phyloP scores from a whole-genome alignment of 2,888 invertebrate genomes.

The Tachystola acroxantha region DNA sequence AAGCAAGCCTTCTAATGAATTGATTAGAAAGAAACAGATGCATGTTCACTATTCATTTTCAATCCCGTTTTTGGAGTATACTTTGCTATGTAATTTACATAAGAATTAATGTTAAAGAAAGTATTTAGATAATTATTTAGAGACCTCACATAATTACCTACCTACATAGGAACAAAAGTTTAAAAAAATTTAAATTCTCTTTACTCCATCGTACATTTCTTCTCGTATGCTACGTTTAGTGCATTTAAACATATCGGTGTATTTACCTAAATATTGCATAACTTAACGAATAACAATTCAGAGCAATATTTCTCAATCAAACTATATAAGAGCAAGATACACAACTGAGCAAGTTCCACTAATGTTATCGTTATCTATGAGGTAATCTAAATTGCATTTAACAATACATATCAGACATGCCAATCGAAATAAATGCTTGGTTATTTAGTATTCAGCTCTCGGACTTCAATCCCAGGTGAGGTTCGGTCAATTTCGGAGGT shows the following conservation, averaged over 20 bases:
- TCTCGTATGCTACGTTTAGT: no score
- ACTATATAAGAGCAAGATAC: no score
- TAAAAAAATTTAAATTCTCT: no score
- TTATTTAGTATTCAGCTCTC: conserved; percentile 47
- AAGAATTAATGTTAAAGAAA: conserved; percentile 37
- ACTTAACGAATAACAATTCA: no score
- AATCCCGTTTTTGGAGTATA: conserved; percentile 19
- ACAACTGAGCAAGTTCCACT: conserved; percentile 5
- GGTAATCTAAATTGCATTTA: background rate
- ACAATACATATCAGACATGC: no score
- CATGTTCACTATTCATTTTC: conserved; percentile 25
- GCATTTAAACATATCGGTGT: no score
- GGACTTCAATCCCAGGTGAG: conserved; percentile 46
- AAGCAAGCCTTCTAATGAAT: conserved; percentile 23
- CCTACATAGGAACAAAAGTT: no score
- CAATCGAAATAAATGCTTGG: conserved; percentile 14
- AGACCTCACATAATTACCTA: no score
- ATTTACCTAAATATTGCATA: no score
- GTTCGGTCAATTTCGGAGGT: conserved; percentile 53
- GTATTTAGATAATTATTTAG: no score
- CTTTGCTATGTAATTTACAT: conserved; percentile 25
- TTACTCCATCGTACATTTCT: no score
- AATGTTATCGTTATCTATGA: background rate
- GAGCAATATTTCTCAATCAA: no score
- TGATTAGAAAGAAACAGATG: conserved; percentile 30